Base-by-base conservation (phyloP, 2,888 invertebrate genomes). In the Notodonta ziczac region DNA sequence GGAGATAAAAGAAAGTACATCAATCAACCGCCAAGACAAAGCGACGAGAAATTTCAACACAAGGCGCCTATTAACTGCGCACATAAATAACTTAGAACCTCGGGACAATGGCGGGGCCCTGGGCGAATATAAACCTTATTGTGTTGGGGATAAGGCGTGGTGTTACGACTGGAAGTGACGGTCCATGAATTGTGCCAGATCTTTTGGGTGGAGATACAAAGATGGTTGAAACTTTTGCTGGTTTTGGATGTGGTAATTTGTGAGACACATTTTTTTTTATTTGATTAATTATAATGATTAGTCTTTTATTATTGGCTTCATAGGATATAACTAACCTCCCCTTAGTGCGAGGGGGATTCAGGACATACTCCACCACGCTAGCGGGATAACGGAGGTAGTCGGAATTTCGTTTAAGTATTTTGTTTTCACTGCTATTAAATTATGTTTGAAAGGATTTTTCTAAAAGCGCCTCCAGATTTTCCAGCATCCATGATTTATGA, bases 31-130 rank as follows among this genome's bases (percentile, higher is more conserved):
- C 16, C 44, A 62, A 62, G 66, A 66, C 62, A 66, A 66, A 59
- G 51, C 58, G 40, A 52, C 14, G 48, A 57, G 46, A 62, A 61
- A 57, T 63, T 63, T 62, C 39, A 54, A 39, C 54, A 56, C 44
- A 56, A 55, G 40, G 24, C 42, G 42, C 9, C 56, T 69, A 62
- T 70, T 70, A 74, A 74, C 69, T 69, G 56, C 60, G 65, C 58
- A 64, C 66, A 74, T 74, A 74, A 74, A 74, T 74, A 74, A 74
- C 73, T 67, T 39, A 51, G 51, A 39, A 56, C 53, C 40, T 14
- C 32, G 24, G 64, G 62, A 63, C 67, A 72, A 72, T 67, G 65
- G 62, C 8, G 35, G 32, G 2, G n/a, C 57, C 51, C 48, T 39
- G 58, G 12, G 58, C 53, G 64, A 73, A 60, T 58, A 35, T 61